These are phyloP conservation scores for Morbakka virulenta DNA, from an alignment of 30 jellyfish, hydroid and myxozoan species.

Conservation along the genomic window DNA sequence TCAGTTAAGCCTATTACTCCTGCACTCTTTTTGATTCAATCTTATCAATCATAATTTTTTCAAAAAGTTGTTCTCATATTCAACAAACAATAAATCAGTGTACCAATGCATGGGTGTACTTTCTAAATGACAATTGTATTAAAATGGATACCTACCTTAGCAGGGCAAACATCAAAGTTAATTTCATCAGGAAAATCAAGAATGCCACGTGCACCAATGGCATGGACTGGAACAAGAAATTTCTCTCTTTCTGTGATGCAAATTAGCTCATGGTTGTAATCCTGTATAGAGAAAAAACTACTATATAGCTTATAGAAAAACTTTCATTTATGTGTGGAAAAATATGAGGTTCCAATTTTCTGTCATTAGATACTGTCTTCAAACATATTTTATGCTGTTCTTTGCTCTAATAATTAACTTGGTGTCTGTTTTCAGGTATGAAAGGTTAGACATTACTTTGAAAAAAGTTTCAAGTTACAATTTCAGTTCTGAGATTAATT, in stretches of 20 bases:
- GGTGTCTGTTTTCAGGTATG: neutral
- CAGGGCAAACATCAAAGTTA: slow-evolving; percentile 83
- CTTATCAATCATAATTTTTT: no score
- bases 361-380: no score
- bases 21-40: no score
- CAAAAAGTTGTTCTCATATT: no score
- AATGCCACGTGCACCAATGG: slow-evolving; percentile 96
- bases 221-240: slow-evolving; percentile 89
- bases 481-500: no score
- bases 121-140: no score
- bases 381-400: no score
- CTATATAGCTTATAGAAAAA: neutral
- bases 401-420: no score
- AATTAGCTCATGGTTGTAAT: slow-evolving; percentile 84
- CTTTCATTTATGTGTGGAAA: neutral
- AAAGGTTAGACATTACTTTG: neutral
- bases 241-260: slow-evolving; percentile 98
- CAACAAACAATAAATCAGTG: no score
- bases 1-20: no score
- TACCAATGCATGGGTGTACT: no score
- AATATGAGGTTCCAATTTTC: neutral
- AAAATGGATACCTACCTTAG: slow-evolving; percentile 84
- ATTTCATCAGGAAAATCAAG: slow-evolving; percentile 96
- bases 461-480: neutral
- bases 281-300: slow-evolving; percentile 46